phyloP scores from a whole-genome alignment of 1,140 invertebrate species.

The Alviniconcha marisindica region DNA sequence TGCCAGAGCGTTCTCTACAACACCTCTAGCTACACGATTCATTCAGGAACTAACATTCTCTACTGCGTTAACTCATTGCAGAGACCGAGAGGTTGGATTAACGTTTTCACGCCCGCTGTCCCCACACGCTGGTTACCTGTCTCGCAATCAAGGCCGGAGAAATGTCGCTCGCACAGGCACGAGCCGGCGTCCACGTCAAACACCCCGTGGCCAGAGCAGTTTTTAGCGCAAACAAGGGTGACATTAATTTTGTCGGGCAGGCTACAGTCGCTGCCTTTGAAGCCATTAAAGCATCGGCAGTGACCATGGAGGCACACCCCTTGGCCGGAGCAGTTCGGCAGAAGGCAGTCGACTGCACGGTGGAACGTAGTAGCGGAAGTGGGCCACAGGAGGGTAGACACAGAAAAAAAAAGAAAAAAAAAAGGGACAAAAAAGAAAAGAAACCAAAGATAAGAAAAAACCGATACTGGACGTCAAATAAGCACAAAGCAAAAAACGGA shows the following conservation, averaged over 20 bases:
- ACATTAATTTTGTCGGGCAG: constrained; percentile 94
- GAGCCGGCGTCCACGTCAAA: constrained; percentile 95
- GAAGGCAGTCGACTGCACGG: constrained; percentile 70
- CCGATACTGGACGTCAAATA: no score
- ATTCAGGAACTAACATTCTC: no score
- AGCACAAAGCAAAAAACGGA: no score
- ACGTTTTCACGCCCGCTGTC: no score
- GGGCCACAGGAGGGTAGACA: background rate
- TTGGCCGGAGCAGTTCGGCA: constrained; percentile 94
- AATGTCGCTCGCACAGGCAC: constrained; percentile 93
- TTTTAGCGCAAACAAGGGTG: constrained; percentile 90
- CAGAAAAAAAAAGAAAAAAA: background rate
- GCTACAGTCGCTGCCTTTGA: constrained; percentile 94
- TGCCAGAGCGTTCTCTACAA: no score
- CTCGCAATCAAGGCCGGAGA: constrained; percentile 96
- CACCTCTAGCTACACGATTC: no score
- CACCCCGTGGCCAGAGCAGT: constrained; percentile 95
- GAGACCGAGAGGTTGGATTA: no score
- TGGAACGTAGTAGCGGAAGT: background rate
- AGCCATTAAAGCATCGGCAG: constrained; percentile 98
- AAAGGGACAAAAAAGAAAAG: background rate
- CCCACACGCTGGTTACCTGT: constrained; percentile 84
- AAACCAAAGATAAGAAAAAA: background rate
- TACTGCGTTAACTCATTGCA: no score
- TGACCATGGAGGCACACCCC: constrained; percentile 96